Base-by-base conservation (phyloP, 1,140 invertebrate species). In the Aphaenogaster floridana region DNA sequence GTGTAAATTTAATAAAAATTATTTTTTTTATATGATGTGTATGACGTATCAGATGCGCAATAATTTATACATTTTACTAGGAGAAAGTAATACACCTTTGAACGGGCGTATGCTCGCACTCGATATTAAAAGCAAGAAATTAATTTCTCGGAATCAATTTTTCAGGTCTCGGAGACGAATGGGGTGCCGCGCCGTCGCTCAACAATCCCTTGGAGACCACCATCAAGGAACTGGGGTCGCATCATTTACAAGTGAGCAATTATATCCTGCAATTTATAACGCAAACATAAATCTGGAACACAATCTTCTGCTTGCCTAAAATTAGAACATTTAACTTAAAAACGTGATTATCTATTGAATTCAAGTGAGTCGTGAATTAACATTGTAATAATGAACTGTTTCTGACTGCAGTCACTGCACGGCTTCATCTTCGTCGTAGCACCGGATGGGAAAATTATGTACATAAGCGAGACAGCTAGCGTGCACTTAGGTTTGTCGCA, bases 361-460 rank as follows among this genome's bases (percentile, higher is more conserved):
- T 63, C 9, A 1, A 17, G 6, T 34, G 28, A 81, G n/a, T 71
- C n/a, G 11, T 57, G 8, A 45, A 72, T 48, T 36, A 74, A 48
- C 8, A 9, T 2, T 48, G 5, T 57, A 39, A 71, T 83, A 39
- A 88, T 28, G 11, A 39, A 50, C 9, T 11, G 71, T 88, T 79
- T 74, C 69, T 92, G 52, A 64, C 93, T 96, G 95, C 95, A 98
- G 97, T 99, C 99, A 1, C 95, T 99, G 90, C 99, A 99, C 92
- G 99, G 99, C 8, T 99, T 99, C 95, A 98, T 99, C 91, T 99
- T 99, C 95, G 99, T 99, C 3, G 98, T 99, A 11, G 98, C 98
- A 1, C 98, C 98, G 0, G 99, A 99, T 95, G 99, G 99, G 39
- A 99, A 99, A 96, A 99, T 99, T 90, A 99, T 99, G 99, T 99